Percentiles rank a stretch among this genome's conserved stretches.
phyloP scores from a whole-genome alignment of 2,113 vertebrate species.

The Pachycephala philippinensis region DNA sequence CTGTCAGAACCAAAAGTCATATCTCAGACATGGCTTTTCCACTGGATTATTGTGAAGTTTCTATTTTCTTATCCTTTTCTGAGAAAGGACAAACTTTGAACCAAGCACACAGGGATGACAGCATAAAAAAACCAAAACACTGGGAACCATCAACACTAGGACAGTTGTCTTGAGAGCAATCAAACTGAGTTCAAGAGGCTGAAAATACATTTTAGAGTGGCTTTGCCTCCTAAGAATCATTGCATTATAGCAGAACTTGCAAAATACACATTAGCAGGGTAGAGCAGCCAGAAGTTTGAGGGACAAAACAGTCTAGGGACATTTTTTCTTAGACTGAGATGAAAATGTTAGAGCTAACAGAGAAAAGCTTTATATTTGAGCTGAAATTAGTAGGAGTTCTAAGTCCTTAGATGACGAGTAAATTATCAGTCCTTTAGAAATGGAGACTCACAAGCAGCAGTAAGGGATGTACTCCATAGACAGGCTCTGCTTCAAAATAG shows the following conservation, averaged over 20 bases:
- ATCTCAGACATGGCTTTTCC: background rate
- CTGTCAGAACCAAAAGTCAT: background rate
- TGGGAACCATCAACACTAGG: background rate
- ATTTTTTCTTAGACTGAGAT: background rate
- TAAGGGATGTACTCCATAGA: background rate
- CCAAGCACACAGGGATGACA: background rate
- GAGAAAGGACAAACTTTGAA: background rate
- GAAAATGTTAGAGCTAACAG: background rate
- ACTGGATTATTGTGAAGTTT: background rate
- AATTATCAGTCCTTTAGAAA: background rate
- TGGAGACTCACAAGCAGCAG: background rate
- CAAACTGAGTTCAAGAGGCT: background rate
- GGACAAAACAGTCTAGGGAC: background rate
- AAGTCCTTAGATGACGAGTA: background rate
- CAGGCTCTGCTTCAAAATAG: conserved; percentile 16
- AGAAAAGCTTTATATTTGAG: background rate
- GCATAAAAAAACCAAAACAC: background rate
- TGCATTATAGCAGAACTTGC: background rate
- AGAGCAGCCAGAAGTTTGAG: background rate
- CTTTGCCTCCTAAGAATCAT: background rate
- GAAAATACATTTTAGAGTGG: background rate
- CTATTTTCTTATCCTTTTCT: background rate
- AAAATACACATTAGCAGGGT: background rate
- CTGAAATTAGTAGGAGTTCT: background rate
- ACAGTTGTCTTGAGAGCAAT: background rate